Evolutionary conservation across 2,113 vertebrate genomes (phyloP).

Genomic region (Ranitomeya imitator): DNA sequence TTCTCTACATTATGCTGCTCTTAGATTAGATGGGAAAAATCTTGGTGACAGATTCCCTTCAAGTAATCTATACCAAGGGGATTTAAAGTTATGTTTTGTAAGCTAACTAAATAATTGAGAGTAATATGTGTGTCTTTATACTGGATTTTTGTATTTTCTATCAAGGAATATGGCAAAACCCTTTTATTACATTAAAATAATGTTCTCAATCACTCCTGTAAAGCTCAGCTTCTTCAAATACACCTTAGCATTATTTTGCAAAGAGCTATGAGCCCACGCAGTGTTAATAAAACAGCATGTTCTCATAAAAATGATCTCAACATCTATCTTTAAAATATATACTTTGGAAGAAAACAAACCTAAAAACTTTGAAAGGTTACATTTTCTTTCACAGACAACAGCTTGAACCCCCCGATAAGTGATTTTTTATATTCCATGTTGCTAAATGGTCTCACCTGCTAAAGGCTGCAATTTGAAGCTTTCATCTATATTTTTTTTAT

Average conservation of each 20-base stretch:
- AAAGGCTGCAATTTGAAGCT: constrained; percentile 55
- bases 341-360: constrained; percentile 20
- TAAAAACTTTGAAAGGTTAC: constrained; percentile 43
- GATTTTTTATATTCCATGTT: constrained; percentile 36
- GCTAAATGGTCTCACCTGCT: constrained; percentile 38
- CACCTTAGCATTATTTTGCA: constrained; percentile 22
- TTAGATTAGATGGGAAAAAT: too few species aligned
- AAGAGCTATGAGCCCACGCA: constrained; percentile 27
- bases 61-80: too few species aligned
- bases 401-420: constrained; percentile 52
- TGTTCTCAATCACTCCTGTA: constrained; percentile 7
- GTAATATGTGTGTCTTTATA: too few species aligned
- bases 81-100: background rate
- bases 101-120: background rate
- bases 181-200: constrained; percentile 11
- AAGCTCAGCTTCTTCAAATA: constrained; percentile 7
- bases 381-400: constrained; percentile 50
- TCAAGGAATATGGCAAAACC: background rate
- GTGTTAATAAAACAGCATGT: constrained; percentile 50
- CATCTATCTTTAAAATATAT: constrained; percentile 48
- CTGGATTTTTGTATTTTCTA: background rate
- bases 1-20: too few species aligned
- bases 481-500: constrained; percentile 36
- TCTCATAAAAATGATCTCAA: constrained; percentile 42
- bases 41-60: too few species aligned